Evolutionary conservation across 1,140 invertebrate genomes (phyloP).

Genomic region (Ceratina australensis): DNA sequence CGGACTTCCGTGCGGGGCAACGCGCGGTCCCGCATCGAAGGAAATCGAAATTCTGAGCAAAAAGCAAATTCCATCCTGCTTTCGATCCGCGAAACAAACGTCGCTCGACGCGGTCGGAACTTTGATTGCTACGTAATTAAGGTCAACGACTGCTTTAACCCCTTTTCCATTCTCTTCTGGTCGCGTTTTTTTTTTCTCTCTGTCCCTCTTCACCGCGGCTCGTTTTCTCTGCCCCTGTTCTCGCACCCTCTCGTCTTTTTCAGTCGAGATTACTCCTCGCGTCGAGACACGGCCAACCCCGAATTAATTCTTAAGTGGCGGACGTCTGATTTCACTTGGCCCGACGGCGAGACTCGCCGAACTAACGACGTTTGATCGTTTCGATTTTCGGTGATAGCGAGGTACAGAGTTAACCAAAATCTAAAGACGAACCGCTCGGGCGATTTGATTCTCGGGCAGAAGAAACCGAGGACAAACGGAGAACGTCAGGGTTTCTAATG

Average conservation of each 20-base stretch:
- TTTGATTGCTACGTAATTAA: conserved; percentile 39
- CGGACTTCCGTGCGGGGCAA: neutral
- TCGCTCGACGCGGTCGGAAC: neutral
- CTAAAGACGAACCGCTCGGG: neutral
- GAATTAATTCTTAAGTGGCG: neutral
- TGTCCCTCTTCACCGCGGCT: neutral
- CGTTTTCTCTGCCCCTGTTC: too few relatives aligned
- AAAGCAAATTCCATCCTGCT: neutral
- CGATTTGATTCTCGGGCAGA: neutral
- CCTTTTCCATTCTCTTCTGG: neutral
- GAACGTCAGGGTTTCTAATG: neutral
- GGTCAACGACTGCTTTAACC: conserved; percentile 26
- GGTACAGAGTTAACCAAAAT: neutral
- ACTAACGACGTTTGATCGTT: neutral
- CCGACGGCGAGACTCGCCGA: neutral
- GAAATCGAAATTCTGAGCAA: conserved; percentile 8
- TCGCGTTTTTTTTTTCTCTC: too few relatives aligned
- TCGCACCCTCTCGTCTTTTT: neutral
- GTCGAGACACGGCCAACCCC: neutral
- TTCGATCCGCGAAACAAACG: neutral
- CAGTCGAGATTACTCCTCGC: neutral
- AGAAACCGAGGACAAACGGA: too few relatives aligned
- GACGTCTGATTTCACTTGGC: neutral
- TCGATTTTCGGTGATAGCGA: neutral
- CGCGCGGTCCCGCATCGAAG: conserved; percentile 6